Evolutionary conservation across 2,888 invertebrate species (phyloP), one percentile per base, ranked within the genome.

Genomic region (Quadroppia sp.): DNA sequence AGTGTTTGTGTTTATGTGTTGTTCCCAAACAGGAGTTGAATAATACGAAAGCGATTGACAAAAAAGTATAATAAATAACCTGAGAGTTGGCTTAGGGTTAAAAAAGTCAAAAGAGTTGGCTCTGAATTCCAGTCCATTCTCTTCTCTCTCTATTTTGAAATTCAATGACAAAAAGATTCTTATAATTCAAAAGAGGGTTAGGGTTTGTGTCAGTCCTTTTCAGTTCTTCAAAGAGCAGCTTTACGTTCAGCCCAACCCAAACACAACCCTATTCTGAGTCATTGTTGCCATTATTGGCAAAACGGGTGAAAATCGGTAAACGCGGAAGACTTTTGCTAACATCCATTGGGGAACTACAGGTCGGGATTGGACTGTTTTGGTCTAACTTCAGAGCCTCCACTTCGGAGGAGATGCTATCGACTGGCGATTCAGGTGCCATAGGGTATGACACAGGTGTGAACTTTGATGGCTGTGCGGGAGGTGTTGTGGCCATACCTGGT

Each of bases 251-350:
- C 42, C 45, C 13, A 56, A 56, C 56, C 56, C 50, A 20, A 15
- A 20, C 23, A 28, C 15, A 15, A 36, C 15, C 42, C 56, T 45
- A 72, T 36, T 72, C 72, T 28, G 71, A 48, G 28, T 72, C 61
- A 61, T 32, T 61, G 72, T 42, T 42, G 13, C 59, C 56, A 59
- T 53, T 72, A 42, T 36, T 72, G 30, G 72, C 80, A 85, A 77
- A 72, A 23, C 78, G 76, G 64, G 74, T 76, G 75, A 78, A 78
- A 42, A 78, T 76, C n/a, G 78, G 77, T 64, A 78, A 71, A 17
- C 77, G 76, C 4, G 59, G 71, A 56, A 78, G 61, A 40, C 36
- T 75, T 15, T 75, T 61, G 42, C 72, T 76, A 13, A 74, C 71
- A 71, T 77, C 77, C 75, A 77, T 69, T n/a, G 77, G 74, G 36